phyloP scores from a whole-genome alignment of 1,140 invertebrate genomes.

The Nautilus pompilius region DNA sequence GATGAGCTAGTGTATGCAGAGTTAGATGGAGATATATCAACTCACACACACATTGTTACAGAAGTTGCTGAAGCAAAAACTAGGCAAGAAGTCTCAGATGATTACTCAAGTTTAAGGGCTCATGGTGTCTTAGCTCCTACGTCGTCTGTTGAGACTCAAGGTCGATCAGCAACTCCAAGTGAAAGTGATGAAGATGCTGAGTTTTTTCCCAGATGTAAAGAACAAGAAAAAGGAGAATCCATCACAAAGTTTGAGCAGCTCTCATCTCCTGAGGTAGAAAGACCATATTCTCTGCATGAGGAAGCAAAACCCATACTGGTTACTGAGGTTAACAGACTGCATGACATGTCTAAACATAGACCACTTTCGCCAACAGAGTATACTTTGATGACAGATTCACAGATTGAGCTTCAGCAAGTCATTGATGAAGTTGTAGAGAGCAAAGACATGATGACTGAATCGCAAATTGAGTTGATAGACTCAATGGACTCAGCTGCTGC shows the following conservation, averaged over 20 bases:
- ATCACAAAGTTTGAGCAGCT: too few relatives aligned
- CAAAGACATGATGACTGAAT: not conserved
- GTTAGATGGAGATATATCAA: too few relatives aligned
- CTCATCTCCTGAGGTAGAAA: too few relatives aligned
- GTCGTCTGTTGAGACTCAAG: conserved; percentile 28
- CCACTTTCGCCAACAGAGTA: conserved; percentile 43
- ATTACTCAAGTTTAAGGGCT: not conserved
- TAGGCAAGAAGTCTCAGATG: too few relatives aligned
- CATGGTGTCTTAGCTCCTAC: conserved; percentile 15
- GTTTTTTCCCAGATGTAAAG: too few relatives aligned
- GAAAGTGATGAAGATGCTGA: conserved; percentile 19
- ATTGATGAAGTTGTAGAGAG: not conserved
- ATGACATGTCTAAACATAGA: conserved; percentile 14
- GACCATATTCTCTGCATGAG: not conserved
- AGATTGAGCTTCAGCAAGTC: not conserved
- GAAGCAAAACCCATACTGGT: conserved; percentile 13
- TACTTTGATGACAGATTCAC: conserved; percentile 31
- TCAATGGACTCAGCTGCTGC: not conserved
- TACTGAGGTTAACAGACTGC: not conserved
- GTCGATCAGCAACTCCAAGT: conserved; percentile 23
- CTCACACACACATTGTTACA: too few relatives aligned
- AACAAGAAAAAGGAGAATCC: too few relatives aligned
- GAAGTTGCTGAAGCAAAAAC: too few relatives aligned
- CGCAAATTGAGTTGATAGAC: not conserved
- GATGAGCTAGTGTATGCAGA: too few relatives aligned